Base-by-base conservation (phyloP, 2,113 vertebrate species). In the Psilopsiagon aurifrons region DNA sequence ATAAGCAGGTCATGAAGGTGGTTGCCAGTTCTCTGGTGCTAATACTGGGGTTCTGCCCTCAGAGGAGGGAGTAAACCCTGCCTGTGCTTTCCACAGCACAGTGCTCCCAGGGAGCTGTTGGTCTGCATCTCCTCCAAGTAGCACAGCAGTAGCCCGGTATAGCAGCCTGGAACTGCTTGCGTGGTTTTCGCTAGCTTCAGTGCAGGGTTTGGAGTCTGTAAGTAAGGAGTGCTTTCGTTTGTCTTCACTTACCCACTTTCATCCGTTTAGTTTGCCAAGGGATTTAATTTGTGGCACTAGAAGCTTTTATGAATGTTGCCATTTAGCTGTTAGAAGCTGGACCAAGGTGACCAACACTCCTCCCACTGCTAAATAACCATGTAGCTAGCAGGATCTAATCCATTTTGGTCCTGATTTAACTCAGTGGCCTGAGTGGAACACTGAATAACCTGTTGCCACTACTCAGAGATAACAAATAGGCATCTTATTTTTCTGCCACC, bases 131-230 rank as follows among this genome's bases (percentile, higher is more conserved):
- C 41, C 52, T 80, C 29, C 60, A 71, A 2, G 15, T 24, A 24
- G 17, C 71, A 19, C 0, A 0, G 11, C 3, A 19, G 11, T 31
- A n/a, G 25, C 22, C 39, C 12, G 44, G 17, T 1, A 0, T 24
- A 11, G 3, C 1, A 5, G 31, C 24, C 62, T 57, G 57, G 67
- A 79, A 46, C 35, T 4, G 2, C 2, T 1, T 0, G 0, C 0
- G 0, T 24, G 19, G 22, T 28, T 84, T 73, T 54, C 15, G 16
- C 12, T 41, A 79, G 33, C 62, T 55, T 25, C 22, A 31, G 73
- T 17, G 60, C 11, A 17, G n/a, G 18, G 22, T 44, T 82, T 81
- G 78, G 43, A 8, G 11, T 47, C 73, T 43, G 7, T 5, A 10
- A 60, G 47, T 2, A 8, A n/a, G n/a, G 49, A 37, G 13, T 1